phyloP scores from a whole-genome alignment of 1,140 invertebrate genomes.

The Phymastichus coffea region DNA sequence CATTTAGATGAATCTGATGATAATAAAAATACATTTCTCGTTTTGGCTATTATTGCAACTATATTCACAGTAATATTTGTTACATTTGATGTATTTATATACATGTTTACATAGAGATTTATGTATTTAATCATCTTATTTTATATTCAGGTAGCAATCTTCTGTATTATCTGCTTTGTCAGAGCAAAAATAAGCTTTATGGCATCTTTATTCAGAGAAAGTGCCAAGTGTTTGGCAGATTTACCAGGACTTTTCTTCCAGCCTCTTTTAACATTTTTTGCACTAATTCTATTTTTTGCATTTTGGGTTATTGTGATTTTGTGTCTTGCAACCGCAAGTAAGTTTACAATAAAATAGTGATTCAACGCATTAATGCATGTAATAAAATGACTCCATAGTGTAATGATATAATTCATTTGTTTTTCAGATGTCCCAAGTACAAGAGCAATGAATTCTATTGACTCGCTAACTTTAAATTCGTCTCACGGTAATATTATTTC shows the following conservation, averaged over 20 bases:
- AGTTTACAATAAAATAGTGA: constrained; percentile 43
- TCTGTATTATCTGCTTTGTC: constrained; percentile 78
- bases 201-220: constrained; percentile 82
- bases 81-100: neutral
- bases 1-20: constrained; percentile 76
- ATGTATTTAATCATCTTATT: constrained; percentile 28
- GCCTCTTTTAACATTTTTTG: constrained; percentile 81
- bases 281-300: constrained; percentile 75
- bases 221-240: constrained; percentile 78
- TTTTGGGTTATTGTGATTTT: constrained; percentile 84
- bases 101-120: constrained; percentile 15
- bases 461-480: constrained; percentile 21
- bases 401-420: constrained; percentile 26
- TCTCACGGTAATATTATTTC: no score
- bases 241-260: constrained; percentile 86
- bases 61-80: constrained; percentile 73
- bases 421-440: constrained; percentile 55
- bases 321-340: constrained; percentile 70
- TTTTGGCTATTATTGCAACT: constrained; percentile 84
- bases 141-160: constrained; percentile 70
- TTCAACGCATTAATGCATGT: constrained; percentile 2
- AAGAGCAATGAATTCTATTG: constrained; percentile 43
- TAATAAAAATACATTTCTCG: constrained; percentile 83
- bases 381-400: no score
- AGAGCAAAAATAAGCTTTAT: constrained; percentile 78